Conservation (phyloP, 1,140 invertebrate species). For the Tetramorium parvispinum region DNA sequence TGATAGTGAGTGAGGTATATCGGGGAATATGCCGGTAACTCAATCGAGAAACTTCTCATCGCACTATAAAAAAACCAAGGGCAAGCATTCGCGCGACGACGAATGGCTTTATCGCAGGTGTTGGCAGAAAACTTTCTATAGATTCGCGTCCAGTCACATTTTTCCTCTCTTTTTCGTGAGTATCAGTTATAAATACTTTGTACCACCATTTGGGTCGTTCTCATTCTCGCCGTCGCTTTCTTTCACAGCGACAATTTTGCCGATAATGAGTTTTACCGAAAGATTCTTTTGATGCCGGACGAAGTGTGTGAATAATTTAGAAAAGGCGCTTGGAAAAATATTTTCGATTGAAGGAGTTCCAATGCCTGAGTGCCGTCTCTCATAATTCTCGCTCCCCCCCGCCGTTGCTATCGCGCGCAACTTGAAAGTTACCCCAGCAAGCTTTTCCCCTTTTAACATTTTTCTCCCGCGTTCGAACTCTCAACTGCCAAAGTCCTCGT, state of each 20-base stretch:
- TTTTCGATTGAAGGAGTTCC: conserved; percentile 65
- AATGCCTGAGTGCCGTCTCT: conserved; percentile 33
- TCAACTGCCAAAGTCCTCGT: conserved; percentile 16
- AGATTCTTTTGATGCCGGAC: conserved; percentile 75
- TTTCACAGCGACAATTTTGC: conserved; percentile 60
- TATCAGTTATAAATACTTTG: conserved; percentile 73
- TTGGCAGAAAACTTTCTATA: conserved; percentile 66
- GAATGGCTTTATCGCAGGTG: conserved; percentile 26
- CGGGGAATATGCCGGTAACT: conserved; percentile 58
- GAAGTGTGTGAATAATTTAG: conserved; percentile 75
- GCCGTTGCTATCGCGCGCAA: neutral
- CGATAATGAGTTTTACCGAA: conserved; percentile 76
- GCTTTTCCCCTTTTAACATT: conserved; percentile 23
- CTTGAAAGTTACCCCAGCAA: neutral
- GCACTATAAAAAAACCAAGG: conserved; percentile 19
- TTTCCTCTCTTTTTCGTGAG: conserved; percentile 12
- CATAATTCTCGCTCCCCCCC: neutral
- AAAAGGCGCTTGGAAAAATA: conserved; percentile 74
- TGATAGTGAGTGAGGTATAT: neutral
- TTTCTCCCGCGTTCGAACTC: conserved; percentile 28
- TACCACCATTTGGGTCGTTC: conserved; percentile 26
- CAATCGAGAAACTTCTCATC: conserved; percentile 53
- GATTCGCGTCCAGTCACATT: conserved; percentile 62
- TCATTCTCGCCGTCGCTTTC: neutral
- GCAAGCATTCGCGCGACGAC: conserved; percentile 30